Conservation (phyloP, 2,113 vertebrate species). For the Osmerus mordax region DNA sequence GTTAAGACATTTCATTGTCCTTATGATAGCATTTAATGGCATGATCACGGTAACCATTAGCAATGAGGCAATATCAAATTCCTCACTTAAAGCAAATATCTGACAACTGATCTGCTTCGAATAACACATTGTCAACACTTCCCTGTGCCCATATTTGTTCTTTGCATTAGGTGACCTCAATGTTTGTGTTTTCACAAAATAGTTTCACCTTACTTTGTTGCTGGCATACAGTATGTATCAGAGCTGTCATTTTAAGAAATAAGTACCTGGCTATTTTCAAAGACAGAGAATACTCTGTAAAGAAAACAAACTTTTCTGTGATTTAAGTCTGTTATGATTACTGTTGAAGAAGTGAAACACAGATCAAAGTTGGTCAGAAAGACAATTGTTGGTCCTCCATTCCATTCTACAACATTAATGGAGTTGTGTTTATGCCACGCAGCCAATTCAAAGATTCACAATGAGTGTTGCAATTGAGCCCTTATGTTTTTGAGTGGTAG, state of each 20-base stretch:
- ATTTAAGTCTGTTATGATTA: constrained; percentile 56
- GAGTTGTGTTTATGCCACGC: constrained; percentile 62
- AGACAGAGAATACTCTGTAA: constrained; percentile 72
- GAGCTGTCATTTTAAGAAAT: constrained; percentile 63
- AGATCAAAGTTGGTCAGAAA: constrained; percentile 68
- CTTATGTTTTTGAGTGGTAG: constrained; percentile 75
- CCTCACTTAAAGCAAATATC: constrained; percentile 66
- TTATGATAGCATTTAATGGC: constrained; percentile 64
- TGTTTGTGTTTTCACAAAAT: constrained; percentile 50
- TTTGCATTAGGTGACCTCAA: constrained; percentile 53
- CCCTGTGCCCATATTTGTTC: constrained; percentile 55
- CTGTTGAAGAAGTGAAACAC: constrained; percentile 62
- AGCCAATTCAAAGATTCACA: constrained; percentile 74
- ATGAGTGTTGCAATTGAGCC: constrained; percentile 77
- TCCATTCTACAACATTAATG: constrained; percentile 67
- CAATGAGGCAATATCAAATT: constrained; percentile 68
- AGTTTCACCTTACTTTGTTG: constrained; percentile 55
- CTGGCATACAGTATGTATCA: constrained; percentile 61
- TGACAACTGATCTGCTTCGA: constrained; percentile 68
- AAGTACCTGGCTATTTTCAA: constrained; percentile 68
- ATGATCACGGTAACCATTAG: constrained; percentile 64
- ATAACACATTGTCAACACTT: constrained; percentile 69
- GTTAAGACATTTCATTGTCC: constrained; percentile 56
- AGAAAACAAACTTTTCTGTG: constrained; percentile 47
- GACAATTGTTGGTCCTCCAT: constrained; percentile 49